Conservation (phyloP, 2,888 invertebrate genomes). For the Aphidoletes aphidimyza region DNA sequence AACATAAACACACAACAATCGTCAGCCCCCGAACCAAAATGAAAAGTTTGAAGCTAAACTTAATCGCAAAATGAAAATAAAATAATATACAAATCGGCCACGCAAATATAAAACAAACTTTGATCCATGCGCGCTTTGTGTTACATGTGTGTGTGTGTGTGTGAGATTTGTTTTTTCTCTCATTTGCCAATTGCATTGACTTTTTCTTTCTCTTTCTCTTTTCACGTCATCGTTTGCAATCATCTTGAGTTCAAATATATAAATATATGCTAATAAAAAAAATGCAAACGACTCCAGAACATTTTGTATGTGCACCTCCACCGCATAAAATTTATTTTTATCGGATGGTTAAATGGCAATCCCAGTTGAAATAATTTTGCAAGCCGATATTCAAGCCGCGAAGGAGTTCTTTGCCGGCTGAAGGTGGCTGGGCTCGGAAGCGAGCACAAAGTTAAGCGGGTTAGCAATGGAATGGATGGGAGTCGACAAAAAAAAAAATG, state of each 20-base stretch:
- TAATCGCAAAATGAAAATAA: constrained; percentile 46
- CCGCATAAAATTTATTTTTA: constrained; percentile 24
- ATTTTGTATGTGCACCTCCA: not conserved
- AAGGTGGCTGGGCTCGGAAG: too few relatives aligned
- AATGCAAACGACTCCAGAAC: not conserved
- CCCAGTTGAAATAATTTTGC: not conserved
- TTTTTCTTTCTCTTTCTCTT: not conserved
- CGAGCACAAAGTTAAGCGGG: too few relatives aligned
- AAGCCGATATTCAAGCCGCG: not conserved
- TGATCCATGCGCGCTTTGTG: not conserved
- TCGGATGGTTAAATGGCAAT: not conserved
- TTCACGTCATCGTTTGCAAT: not conserved
- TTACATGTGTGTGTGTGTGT: too few relatives aligned
- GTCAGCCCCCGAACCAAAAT: constrained; percentile 4
- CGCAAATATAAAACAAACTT: constrained; percentile 21
- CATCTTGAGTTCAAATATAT: not conserved
- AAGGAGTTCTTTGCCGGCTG: too few relatives aligned
- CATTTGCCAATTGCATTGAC: not conserved
- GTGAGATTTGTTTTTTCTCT: too few relatives aligned
- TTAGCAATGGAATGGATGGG: too few relatives aligned
- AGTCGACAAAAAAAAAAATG: not conserved
- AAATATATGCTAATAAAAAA: too few relatives aligned
- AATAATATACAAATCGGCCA: not conserved
- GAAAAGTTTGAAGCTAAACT: constrained; percentile 25
- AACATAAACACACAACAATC: not conserved